A percentile compares a stretch with the other conserved stretches of the same genome.
Evolutionary conservation across 1,140 invertebrate species (phyloP).

Genomic region (Neodiprion pinetum): DNA sequence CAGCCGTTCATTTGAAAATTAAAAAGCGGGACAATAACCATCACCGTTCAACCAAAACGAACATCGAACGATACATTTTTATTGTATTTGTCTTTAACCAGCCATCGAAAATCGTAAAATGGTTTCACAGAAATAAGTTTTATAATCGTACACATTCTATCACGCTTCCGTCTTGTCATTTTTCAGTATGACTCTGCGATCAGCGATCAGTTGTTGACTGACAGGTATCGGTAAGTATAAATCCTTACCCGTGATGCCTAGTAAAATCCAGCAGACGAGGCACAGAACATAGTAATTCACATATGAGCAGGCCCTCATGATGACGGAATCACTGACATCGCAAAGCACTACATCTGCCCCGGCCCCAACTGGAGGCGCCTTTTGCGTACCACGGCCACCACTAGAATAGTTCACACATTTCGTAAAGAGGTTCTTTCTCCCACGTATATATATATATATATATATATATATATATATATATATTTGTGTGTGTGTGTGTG

Average conservation of each 20-base stretch:
- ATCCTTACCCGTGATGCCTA: slow-evolving; percentile 59
- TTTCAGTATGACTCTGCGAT: slow-evolving; percentile 1
- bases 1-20: too few relatives aligned
- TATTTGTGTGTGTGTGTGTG: too few relatives aligned
- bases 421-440: not conserved
- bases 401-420: slow-evolving; percentile 7
- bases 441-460: too few relatives aligned
- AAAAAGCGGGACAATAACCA: too few relatives aligned
- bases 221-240: too few relatives aligned
- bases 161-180: not conserved
- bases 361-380: not conserved
- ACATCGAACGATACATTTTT: too few relatives aligned
- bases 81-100: too few relatives aligned
- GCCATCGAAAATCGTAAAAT: too few relatives aligned
- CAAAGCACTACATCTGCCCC: slow-evolving; percentile 34
- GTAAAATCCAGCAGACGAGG: slow-evolving; percentile 60
- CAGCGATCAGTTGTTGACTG: too few relatives aligned
- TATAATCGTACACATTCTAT: not conserved
- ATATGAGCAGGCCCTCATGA: slow-evolving; percentile 60
- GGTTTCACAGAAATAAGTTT: too few relatives aligned
- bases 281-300: slow-evolving; percentile 61
- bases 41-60: too few relatives aligned
- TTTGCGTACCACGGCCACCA: slow-evolving; percentile 15
- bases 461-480: too few relatives aligned
- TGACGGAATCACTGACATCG: slow-evolving; percentile 53